Evolutionary conservation across 2,113 vertebrate species (phyloP).

Genomic region (Ramphastos sulfuratus): DNA sequence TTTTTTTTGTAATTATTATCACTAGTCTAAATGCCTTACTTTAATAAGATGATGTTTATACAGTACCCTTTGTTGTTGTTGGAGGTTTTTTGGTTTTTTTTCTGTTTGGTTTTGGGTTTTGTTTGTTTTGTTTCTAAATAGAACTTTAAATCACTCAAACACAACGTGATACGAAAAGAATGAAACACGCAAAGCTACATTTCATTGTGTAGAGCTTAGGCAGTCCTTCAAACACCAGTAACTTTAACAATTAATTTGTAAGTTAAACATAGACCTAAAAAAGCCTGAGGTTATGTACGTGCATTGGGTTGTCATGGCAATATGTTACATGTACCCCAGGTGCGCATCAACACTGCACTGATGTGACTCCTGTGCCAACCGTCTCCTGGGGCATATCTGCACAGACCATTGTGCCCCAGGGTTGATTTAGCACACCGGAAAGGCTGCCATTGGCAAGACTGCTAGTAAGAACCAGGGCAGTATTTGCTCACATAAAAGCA

Average conservation of each 20-base stretch:
- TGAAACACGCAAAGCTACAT: neutral
- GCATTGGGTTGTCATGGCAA: neutral
- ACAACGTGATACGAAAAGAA: neutral
- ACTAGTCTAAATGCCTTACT: neutral
- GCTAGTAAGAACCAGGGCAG: neutral
- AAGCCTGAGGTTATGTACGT: neutral
- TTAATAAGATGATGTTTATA: neutral
- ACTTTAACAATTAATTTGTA: neutral
- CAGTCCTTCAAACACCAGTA: neutral
- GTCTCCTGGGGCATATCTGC: neutral
- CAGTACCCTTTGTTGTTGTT: neutral
- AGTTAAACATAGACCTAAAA: neutral
- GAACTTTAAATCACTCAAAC: neutral
- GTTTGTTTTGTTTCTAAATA: neutral
- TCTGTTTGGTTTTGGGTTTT: neutral
- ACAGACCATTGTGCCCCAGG: neutral
- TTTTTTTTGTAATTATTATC: neutral
- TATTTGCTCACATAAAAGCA: neutral
- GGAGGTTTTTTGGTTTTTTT: too few species aligned
- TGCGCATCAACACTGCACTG: neutral
- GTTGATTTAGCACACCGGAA: neutral
- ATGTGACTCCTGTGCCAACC: neutral
- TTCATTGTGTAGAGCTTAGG: neutral
- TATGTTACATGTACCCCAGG: fast-evolving
- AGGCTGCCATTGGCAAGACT: neutral